phyloP scores from a whole-genome alignment of 1,140 invertebrate genomes.

The Drosophila gunungcola region DNA sequence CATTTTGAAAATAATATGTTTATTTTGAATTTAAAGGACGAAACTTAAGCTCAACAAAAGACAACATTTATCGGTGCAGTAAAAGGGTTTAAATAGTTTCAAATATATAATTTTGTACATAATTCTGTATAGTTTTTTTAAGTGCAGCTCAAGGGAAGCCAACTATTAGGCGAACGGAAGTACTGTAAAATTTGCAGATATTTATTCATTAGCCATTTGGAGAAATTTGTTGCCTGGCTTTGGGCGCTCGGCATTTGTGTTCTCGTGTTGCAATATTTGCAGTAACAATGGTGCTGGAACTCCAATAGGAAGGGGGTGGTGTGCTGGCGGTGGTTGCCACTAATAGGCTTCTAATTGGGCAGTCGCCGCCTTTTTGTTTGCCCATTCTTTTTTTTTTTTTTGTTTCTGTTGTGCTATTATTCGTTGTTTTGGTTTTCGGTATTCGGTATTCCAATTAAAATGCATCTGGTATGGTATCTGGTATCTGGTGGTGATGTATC shows the following conservation, averaged over 20 bases:
- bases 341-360: constrained; percentile 78
- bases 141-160: neutral
- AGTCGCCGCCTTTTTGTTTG: constrained; percentile 36
- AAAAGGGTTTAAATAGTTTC: no score
- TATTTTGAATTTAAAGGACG: no score
- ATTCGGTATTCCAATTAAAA: constrained; percentile 73
- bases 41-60: no score
- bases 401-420: constrained; percentile 13
- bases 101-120: no score
- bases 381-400: neutral
- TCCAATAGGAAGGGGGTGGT: neutral
- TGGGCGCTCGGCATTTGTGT: constrained; percentile 16
- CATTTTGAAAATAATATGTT: no score
- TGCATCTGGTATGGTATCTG: constrained; percentile 45
- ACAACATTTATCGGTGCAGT: no score
- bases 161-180: neutral
- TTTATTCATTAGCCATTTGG: constrained; percentile 76
- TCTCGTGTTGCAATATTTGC: constrained; percentile 43
- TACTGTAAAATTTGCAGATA: constrained; percentile 29
- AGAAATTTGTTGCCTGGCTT: constrained; percentile 59
- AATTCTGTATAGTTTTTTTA: neutral
- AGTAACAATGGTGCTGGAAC: constrained; percentile 16
- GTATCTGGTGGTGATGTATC: constrained; percentile 41
- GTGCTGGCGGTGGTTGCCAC: constrained; percentile 15
- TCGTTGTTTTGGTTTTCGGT: constrained; percentile 13